Conservation (phyloP, 2,888 invertebrate genomes). For the Piscicola geometra region DNA sequence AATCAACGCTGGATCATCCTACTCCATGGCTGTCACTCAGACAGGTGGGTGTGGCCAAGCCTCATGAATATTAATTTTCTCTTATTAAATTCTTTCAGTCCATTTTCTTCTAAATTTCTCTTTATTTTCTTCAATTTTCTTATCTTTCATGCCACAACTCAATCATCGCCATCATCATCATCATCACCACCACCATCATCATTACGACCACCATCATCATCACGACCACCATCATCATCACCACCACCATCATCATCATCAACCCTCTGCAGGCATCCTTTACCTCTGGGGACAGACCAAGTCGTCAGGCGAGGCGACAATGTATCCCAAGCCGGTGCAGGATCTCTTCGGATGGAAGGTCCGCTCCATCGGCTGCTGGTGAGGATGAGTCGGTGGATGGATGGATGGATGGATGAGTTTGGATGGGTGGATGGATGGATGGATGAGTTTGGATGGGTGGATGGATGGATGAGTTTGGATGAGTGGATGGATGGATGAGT, state of each 20-base stretch:
- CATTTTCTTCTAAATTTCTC: neutral
- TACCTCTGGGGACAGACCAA: constrained; percentile 87
- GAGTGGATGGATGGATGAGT: neutral
- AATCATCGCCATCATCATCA: too few relatives aligned
- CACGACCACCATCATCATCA: too few relatives aligned
- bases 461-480: neutral
- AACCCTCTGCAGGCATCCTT: constrained; percentile 61
- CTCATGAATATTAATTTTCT: too few relatives aligned
- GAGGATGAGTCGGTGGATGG: constrained; percentile 35
- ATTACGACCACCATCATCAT: too few relatives aligned
- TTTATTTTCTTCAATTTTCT: neutral
- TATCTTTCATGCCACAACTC: too few relatives aligned
- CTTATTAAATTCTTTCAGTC: neutral
- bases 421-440: neutral
- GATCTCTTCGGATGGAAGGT: constrained; percentile 91
- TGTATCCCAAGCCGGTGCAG: constrained; percentile 91
- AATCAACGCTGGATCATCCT: constrained; percentile 78
- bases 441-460: too few relatives aligned
- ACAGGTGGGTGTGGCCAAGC: constrained; percentile 59
- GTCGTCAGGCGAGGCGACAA: constrained; percentile 86
- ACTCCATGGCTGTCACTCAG: constrained; percentile 78
- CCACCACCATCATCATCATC: too few relatives aligned
- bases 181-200: neutral
- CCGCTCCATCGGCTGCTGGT: constrained; percentile 70
- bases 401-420: neutral